These are phyloP conservation scores for Panurus biarmicus DNA, from an alignment of 2,113 vertebrate species.

Conservation along the genomic window DNA sequence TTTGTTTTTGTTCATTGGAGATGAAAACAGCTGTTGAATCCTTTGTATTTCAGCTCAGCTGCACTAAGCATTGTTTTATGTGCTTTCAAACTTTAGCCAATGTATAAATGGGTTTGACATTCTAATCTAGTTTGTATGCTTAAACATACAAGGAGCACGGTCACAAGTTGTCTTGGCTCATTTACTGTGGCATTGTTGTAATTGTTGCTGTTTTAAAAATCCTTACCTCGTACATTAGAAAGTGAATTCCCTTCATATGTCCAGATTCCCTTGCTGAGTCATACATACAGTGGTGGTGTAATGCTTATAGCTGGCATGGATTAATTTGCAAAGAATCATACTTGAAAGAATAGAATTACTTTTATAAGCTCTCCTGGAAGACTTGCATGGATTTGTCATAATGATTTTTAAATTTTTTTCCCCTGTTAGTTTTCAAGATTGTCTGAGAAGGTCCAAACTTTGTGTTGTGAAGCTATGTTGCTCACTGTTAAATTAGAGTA, in stretches of 20 bases:
- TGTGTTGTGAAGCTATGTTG: background rate
- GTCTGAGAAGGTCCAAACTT: background rate
- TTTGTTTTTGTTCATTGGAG: background rate
- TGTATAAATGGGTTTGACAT: background rate
- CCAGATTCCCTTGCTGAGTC: conserved; percentile 36
- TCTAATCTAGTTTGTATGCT: background rate
- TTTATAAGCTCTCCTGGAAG: background rate
- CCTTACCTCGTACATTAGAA: background rate
- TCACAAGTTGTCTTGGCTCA: background rate
- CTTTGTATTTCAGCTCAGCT: background rate
- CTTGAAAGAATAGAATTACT: background rate
- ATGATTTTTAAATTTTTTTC: background rate
- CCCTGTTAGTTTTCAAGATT: background rate
- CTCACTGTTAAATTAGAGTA: background rate
- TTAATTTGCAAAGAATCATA: background rate
- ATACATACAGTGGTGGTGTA: conserved; percentile 19
- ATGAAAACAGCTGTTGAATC: background rate
- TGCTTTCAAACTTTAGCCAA: background rate
- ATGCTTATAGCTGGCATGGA: background rate
- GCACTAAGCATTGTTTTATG: background rate
- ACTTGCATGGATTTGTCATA: background rate
- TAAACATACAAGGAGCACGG: background rate
- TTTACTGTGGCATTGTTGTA: background rate
- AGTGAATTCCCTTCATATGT: background rate
- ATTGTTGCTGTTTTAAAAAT: background rate